These are phyloP conservation scores for Paraplagusia blochii DNA, from an alignment of 2,113 vertebrate species.

Conservation along the genomic window DNA sequence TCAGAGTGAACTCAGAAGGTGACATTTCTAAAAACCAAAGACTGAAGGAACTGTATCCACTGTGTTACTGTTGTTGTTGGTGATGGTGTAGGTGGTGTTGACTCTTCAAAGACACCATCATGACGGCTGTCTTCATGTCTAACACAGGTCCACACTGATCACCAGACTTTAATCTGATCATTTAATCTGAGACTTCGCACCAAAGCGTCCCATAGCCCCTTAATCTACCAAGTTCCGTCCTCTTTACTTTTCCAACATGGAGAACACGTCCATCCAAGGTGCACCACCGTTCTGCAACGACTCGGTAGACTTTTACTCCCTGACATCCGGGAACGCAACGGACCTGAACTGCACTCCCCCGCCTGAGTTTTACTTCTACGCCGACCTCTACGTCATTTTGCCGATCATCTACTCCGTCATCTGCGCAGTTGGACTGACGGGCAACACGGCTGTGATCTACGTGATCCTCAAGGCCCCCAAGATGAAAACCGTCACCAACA, in stretches of 20 bases:
- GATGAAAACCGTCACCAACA: conserved; percentile 90
- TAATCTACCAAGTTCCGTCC: neutral
- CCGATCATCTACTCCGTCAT: conserved; percentile 85
- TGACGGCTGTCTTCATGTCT: too few species aligned
- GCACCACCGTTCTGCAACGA: conserved; percentile 59
- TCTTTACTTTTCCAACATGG: conserved; percentile 50
- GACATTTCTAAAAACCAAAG: too few species aligned
- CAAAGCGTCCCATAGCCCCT: neutral
- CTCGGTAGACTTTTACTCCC: conserved; percentile 58
- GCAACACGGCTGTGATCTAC: conserved; percentile 86
- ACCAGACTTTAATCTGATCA: too few species aligned
- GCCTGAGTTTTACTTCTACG: conserved; percentile 64
- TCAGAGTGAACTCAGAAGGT: too few species aligned
- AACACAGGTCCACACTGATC: too few species aligned
- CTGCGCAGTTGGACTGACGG: conserved; percentile 84
- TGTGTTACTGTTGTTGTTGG: too few species aligned
- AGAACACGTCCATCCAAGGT: conserved; percentile 55
- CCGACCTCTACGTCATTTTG: conserved; percentile 80
- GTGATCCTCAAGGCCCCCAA: conserved; percentile 89
- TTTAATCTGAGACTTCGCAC: neutral
- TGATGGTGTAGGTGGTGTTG: too few species aligned
- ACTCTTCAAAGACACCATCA: too few species aligned
- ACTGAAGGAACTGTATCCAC: too few species aligned
- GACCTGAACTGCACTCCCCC: conserved; percentile 63
- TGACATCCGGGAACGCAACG: conserved; percentile 47